Evolutionary conservation across 2,888 invertebrate genomes (phyloP).

Genomic region (Eutolmus rufibarbis): DNA sequence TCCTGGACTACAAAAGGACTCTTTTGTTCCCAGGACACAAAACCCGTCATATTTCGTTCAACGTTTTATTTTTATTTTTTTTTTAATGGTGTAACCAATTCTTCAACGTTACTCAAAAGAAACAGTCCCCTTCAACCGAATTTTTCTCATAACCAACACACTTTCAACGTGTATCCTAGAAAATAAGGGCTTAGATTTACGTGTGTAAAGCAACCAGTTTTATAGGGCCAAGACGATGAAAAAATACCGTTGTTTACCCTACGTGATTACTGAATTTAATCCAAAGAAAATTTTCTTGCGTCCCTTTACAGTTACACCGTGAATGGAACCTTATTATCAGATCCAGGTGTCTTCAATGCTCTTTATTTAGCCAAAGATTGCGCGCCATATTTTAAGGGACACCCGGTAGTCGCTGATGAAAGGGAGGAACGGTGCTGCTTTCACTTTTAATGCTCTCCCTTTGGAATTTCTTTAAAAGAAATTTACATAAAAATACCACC

Average conservation of each 20-base stretch:
- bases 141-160: constrained; percentile 1
- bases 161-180: not conserved
- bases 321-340: not conserved
- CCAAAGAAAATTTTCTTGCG: constrained; percentile 5
- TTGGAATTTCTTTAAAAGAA: not conserved
- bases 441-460: not conserved
- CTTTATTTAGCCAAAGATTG: not conserved
- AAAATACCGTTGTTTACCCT: constrained; percentile 1
- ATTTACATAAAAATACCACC: not conserved
- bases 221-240: not conserved
- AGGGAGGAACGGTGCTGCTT: not conserved
- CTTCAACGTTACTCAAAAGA: not conserved
- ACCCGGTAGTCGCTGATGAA: not conserved
- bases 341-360: not conserved
- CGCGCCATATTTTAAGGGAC: not conserved
- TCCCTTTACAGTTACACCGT: not conserved
- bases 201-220: not conserved
- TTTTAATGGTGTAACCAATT: not conserved
- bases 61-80: not conserved
- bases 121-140: not conserved
- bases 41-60: not conserved
- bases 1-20: not conserved
- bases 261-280: not conserved
- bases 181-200: not conserved
- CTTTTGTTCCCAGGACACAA: not conserved